Base-by-base conservation (phyloP, 2,113 vertebrate genomes). In the Bungarus multicinctus region DNA sequence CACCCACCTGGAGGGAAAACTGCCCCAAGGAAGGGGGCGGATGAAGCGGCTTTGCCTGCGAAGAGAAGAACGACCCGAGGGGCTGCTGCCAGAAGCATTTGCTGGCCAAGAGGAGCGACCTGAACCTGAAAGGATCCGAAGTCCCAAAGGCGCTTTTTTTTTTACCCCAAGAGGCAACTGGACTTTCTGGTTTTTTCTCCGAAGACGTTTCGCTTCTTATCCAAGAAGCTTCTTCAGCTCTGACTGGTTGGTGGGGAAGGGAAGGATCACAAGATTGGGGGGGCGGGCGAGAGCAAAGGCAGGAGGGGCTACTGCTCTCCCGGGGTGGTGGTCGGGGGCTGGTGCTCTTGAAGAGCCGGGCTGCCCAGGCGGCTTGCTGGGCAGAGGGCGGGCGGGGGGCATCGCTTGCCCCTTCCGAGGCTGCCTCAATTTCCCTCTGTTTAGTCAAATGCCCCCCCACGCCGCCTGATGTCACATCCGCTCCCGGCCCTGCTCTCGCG, bases 391-490 rank as follows among this genome's bases (percentile, higher is more conserved):
- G 18, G 52, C 16, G 5, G 0, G 47, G 0, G 60, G 57, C 6
- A 58, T 3, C 22, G 27, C 43, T 10, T 11, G 86, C 91, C 50
- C 87, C 34, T 27, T 5, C 34, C 34, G 5, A 18, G 1, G 22
- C 85, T 47, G 90, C 58, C 87, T 93, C 95, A 90, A 90, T 90
- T 95, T 87, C 4, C 60, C 95, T 91, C 94, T 94, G 27, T 91
- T 92, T 93, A 95, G 97, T 98, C 98, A 95, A 98, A 98, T 98
- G 97, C 97, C 98, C 98, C 98, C 97, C 98, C 97, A 97, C 52
- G 47, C 23, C 11, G 87, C 9, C 88, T 97, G 97, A 98, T 98
- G 98, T 98, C 98, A 98, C 98, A 98, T 99, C 98, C 98, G 98
- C 97, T 96, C 2, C 3, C 54, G 47, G 43, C 85, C 20, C n/a